Base-by-base conservation (phyloP, 2,888 invertebrate genomes). In the Watsonalla cultraria region DNA sequence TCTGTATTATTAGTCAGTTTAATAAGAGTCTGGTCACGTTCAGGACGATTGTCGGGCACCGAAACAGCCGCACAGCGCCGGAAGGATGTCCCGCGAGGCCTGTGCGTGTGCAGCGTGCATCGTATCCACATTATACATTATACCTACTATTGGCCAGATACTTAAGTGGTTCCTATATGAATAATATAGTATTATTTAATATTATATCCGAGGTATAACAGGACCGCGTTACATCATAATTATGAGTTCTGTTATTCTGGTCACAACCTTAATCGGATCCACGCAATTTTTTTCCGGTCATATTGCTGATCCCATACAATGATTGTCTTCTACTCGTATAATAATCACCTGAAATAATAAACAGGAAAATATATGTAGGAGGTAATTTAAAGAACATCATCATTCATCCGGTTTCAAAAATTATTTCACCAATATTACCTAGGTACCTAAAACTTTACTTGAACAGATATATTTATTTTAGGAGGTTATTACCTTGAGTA, bases 41-140 rank as follows among this genome's bases (percentile, higher is more conserved):
- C 64, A 55, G 47, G 65, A 56, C 67, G 68, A 74, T 78, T 78
- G 81, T 78, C 70, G 65, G 71, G 65, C 66, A 64, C 76, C 74
- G 64, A 78, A 78, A 75, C 74, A 24, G 24, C 24, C 70, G 33
- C 24, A 34, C 47, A 24, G 47, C 49, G 60, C 76, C 82, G 85
- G 84, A 85, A 84, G 85, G 84, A 84, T 80, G 82, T 78, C 75
- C 78, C 76, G 56, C 54, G 70, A 64, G 65, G 58, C 64, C 46
- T 54, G 58, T 59, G 66, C 78, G 80, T 82, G 81, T 57, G 59
- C 54, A 51, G 78, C 71, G 75, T 79, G 49, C 56, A 49, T 59
- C 52, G 45, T 49, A 51, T 52, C 54, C 56, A 58, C 50, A 55
- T 65, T 47, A 50, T 46, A 49, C n/a, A n/a, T n/a, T n/a, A n/a